Conservation (phyloP, 2,113 vertebrate genomes). For the Coracopsis vasa region DNA sequence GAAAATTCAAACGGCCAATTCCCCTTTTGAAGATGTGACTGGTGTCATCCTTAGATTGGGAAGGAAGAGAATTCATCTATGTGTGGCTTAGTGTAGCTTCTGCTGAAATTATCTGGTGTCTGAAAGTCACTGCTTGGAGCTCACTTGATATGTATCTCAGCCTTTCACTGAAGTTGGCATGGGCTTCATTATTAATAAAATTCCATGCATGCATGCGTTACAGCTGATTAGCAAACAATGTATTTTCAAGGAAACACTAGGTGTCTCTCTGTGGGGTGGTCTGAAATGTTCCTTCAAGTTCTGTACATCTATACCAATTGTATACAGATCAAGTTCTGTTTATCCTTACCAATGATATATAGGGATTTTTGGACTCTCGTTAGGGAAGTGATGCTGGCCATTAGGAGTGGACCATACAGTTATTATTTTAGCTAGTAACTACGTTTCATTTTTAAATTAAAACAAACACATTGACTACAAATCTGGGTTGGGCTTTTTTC, state of each 20-base stretch:
- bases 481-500: neutral
- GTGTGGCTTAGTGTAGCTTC: fast-evolving
- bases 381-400: neutral
- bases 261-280: neutral
- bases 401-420: neutral
- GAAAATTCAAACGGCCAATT: fast-evolving
- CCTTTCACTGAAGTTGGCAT: neutral
- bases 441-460: neutral
- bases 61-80: neutral
- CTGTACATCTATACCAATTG: neutral
- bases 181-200: neutral
- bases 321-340: neutral
- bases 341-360: neutral
- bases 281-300: neutral
- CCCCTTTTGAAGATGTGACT: neutral
- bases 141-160: neutral
- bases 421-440: neutral
- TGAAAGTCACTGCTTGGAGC: neutral
- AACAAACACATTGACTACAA: neutral
- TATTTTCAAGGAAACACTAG: neutral
- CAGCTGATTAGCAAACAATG: neutral
- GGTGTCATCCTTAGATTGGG: neutral
- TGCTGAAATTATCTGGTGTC: neutral
- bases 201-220: neutral
- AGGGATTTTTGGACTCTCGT: fast-evolving